Evolutionary conservation across 2,113 vertebrate genomes (phyloP).

Genomic region (Tachuris rubrigastra): DNA sequence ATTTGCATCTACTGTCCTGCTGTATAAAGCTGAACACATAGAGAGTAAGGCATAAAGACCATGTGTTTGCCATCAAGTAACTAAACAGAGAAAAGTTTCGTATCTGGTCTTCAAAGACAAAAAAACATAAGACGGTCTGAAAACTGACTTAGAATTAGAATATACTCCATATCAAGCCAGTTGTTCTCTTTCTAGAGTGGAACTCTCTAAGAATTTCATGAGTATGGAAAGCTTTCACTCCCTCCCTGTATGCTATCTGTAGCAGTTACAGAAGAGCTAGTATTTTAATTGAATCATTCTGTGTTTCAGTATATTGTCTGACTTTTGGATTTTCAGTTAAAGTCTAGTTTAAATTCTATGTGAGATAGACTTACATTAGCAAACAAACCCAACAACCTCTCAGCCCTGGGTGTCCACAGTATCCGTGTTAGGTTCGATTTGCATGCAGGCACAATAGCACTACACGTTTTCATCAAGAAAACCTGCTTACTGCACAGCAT

Average conservation of each 20-base stretch:
- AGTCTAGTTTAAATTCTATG: not conserved
- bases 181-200: not conserved
- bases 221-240: not conserved
- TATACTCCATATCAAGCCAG: not conserved
- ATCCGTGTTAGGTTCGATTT: not conserved
- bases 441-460: rapidly evolving
- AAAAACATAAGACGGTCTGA: not conserved
- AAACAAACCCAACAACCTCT: not conserved
- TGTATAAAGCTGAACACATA: not conserved
- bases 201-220: not conserved
- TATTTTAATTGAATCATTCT: not conserved
- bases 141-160: not conserved
- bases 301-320: not conserved
- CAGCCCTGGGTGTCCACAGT: not conserved
- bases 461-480: not conserved
- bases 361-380: not conserved
- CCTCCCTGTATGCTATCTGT: not conserved
- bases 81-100: not conserved
- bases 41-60: not conserved
- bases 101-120: not conserved
- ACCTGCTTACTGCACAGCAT: not conserved
- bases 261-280: not conserved
- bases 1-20: not conserved
- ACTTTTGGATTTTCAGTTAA: not conserved
- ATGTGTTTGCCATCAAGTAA: not conserved